A percentile compares a stretch with the other conserved stretches of the same genome.
Evolutionary conservation across 2,113 vertebrate species (phyloP).

Genomic region (Lepisosteus osseus): DNA sequence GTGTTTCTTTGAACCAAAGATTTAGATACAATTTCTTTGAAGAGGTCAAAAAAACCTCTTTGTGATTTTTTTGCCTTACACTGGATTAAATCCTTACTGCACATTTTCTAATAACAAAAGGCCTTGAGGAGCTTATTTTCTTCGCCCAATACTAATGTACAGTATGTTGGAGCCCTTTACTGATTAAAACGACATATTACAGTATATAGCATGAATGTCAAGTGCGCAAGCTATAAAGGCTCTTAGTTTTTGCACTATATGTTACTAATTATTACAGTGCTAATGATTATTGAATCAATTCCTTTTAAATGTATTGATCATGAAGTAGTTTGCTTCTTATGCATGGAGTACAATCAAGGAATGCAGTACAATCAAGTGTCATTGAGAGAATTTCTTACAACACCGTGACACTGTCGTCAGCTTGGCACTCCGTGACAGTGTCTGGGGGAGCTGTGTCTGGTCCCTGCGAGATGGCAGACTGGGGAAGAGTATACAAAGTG

Average conservation of each 20-base stretch:
- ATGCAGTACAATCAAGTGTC: background rate
- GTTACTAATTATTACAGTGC: too few species aligned
- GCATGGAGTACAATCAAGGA: background rate
- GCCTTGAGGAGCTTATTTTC: constrained; percentile 60
- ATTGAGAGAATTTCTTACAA: background rate
- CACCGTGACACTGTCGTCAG: constrained; percentile 1
- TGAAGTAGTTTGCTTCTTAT: background rate
- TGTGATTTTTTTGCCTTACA: constrained; percentile 66
- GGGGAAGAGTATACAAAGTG: constrained; percentile 75
- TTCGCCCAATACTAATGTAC: constrained; percentile 58
- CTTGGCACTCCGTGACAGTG: constrained; percentile 59
- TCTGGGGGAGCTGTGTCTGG: constrained; percentile 67
- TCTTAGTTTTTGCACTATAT: too few species aligned
- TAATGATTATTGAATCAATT: too few species aligned
- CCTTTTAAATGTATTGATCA: too few species aligned
- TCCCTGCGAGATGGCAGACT: constrained; percentile 68
- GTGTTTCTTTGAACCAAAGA: constrained; percentile 54
- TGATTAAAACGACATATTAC: too few species aligned
- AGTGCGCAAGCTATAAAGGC: too few species aligned
- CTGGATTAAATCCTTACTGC: constrained; percentile 65
- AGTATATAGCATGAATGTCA: too few species aligned
- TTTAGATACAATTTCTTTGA: constrained; percentile 63
- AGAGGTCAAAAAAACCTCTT: constrained; percentile 67
- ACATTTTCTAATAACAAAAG: constrained; percentile 65
- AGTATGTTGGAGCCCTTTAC: background rate